Percentiles rank a stretch among this genome's conserved stretches.
phyloP scores from a whole-genome alignment of 2,797 vertebrate genomes.

The Podargus strigoides region DNA sequence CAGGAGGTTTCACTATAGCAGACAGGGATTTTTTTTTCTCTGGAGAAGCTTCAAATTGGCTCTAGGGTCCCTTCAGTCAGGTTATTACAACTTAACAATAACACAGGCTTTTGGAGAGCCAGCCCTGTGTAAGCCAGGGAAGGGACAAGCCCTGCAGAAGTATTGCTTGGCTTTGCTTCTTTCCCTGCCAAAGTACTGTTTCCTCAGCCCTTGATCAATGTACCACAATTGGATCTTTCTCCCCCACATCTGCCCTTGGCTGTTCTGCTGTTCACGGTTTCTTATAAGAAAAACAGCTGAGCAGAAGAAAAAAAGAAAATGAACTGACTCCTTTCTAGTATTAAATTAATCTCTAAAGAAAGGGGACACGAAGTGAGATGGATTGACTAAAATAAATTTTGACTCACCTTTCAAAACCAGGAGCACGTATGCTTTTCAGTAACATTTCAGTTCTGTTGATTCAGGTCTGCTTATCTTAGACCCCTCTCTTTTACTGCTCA shows the following conservation, averaged over 20 bases:
- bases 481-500: not conserved
- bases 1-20: not conserved
- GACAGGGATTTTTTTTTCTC: not conserved
- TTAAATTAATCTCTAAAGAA: not conserved
- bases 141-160: not conserved
- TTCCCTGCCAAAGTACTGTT: not conserved
- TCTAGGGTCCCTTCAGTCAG: not conserved
- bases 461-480: not conserved
- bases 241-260: not conserved
- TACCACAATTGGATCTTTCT: not conserved
- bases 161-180: not conserved
- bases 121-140: not conserved
- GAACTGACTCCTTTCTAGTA: not conserved
- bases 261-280: not conserved
- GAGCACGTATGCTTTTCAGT: not conserved
- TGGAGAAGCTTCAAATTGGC: not conserved
- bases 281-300: not conserved
- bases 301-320: not conserved
- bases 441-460: not conserved
- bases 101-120: not conserved
- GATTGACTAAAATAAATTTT: slow-evolving; percentile 5
- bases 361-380: not conserved
- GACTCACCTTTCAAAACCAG: not conserved
- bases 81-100: not conserved
- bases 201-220: not conserved